Evolutionary conservation across 2,797 vertebrate species (phyloP).

Genomic region (Anabas testudineus): DNA sequence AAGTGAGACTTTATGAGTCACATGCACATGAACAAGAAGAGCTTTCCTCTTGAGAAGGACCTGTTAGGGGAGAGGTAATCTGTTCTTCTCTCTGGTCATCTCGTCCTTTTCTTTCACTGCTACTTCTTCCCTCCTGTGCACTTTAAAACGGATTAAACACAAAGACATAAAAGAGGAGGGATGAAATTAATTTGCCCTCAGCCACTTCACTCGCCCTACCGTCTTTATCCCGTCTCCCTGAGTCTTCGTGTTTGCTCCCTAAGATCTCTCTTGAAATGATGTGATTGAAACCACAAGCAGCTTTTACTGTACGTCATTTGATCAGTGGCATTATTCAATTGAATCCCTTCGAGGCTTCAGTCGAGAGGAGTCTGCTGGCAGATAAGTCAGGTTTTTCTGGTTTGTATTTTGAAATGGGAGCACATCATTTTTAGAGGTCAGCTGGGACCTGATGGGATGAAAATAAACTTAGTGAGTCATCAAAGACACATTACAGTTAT

Average conservation of each 20-base stretch:
- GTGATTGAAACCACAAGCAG: background rate
- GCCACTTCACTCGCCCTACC: slow-evolving; percentile 2
- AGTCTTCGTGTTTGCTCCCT: background rate
- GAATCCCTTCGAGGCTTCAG: slow-evolving; percentile 4
- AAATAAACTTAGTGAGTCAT: slow-evolving; percentile 20
- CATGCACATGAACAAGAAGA: too few relatives aligned
- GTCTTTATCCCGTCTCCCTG: background rate
- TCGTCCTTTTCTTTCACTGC: background rate
- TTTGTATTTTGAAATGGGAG: slow-evolving; percentile 10
- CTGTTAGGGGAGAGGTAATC: too few relatives aligned
- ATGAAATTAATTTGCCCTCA: background rate
- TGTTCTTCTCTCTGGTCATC: background rate
- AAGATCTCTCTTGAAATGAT: background rate
- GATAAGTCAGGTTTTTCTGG: background rate
- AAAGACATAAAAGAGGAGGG: background rate
- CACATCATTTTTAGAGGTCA: background rate
- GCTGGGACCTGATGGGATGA: background rate
- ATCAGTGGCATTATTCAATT: slow-evolving; percentile 17
- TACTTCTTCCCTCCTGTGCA: background rate
- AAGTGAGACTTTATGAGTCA: too few relatives aligned
- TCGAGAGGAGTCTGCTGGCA: background rate
- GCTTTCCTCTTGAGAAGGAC: too few relatives aligned
- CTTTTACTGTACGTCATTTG: slow-evolving; percentile 2
- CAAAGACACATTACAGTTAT: slow-evolving; percentile 10
- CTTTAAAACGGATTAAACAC: background rate